Conservation (phyloP, 2,797 vertebrate species). For the Sebastes miniatus region DNA sequence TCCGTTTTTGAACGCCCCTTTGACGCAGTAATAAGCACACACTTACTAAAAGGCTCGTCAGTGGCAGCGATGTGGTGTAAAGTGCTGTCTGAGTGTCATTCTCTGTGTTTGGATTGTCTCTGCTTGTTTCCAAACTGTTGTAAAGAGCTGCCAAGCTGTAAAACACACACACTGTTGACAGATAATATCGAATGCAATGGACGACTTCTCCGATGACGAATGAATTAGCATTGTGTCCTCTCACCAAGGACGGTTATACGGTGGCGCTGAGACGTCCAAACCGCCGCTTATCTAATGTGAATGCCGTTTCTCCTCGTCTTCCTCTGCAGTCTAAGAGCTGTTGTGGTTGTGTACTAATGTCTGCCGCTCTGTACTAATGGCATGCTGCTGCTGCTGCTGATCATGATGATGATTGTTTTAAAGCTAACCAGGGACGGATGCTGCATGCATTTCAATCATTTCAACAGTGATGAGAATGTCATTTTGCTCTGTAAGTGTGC, state of each 20-base stretch:
- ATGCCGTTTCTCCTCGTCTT: neutral
- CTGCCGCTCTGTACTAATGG: slow-evolving; percentile 41
- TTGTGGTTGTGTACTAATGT: slow-evolving; percentile 32
- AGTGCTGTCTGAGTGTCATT: slow-evolving; percentile 28
- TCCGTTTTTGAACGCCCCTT: neutral
- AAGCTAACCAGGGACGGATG: slow-evolving; percentile 9
- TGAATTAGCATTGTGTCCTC: neutral
- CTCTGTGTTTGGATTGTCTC: slow-evolving; percentile 35
- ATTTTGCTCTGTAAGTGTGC: slow-evolving; percentile 46
- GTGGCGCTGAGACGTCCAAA: too few relatives aligned
- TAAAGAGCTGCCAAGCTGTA: slow-evolving; percentile 31
- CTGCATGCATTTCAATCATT: slow-evolving; percentile 31
- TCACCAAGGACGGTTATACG: too few relatives aligned
- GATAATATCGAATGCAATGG: neutral
- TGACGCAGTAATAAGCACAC: neutral
- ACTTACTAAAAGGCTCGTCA: slow-evolving; percentile 5
- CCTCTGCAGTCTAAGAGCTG: slow-evolving; percentile 12
- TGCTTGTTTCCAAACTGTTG: slow-evolving; percentile 33
- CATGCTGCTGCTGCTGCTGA: slow-evolving; percentile 4
- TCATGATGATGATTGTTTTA: slow-evolving; percentile 15
- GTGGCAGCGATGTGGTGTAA: slow-evolving; percentile 20
- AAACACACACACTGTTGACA: slow-evolving; percentile 4
- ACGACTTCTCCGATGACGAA: neutral
- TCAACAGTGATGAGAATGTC: slow-evolving; percentile 21
- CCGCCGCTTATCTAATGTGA: neutral